These are phyloP conservation scores for Chamaetylas fuelleborni DNA, from an alignment of 2,113 vertebrate species.

Conservation along the genomic window DNA sequence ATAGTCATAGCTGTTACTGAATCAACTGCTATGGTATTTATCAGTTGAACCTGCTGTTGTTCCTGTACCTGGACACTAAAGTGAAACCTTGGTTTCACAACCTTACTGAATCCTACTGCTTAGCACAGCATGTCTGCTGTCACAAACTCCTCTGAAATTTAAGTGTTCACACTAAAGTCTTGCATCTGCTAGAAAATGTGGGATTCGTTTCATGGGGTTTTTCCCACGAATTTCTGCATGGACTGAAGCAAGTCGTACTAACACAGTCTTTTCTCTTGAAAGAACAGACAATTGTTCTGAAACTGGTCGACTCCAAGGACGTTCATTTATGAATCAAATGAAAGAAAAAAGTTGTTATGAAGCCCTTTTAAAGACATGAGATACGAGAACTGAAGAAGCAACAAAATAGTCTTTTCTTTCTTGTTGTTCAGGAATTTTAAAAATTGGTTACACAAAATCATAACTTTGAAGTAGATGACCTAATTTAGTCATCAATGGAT, in stretches of 20 bases:
- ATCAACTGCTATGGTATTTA: neutral
- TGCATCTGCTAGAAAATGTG: neutral
- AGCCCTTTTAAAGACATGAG: neutral
- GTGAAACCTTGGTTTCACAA: neutral
- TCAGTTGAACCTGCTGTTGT: neutral
- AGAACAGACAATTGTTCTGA: neutral
- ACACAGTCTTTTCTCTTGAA: neutral
- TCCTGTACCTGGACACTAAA: neutral
- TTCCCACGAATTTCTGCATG: neutral
- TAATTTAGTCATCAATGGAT: neutral
- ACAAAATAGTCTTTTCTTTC: neutral
- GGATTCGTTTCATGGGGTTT: neutral
- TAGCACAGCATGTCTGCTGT: neutral
- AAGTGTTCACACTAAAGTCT: neutral
- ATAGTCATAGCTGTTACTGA: neutral
- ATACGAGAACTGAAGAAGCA: neutral
- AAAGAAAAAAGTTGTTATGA: neutral
- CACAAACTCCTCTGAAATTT: neutral
- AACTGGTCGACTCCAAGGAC: neutral
- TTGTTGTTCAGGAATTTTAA: neutral
- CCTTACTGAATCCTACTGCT: neutral
- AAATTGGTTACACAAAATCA: neutral
- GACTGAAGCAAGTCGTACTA: neutral
- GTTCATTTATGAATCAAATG: neutral
- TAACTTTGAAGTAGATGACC: neutral